These are phyloP conservation scores for Amphipoea lucens DNA, from an alignment of 2,888 invertebrate genomes.

Conservation along the genomic window DNA sequence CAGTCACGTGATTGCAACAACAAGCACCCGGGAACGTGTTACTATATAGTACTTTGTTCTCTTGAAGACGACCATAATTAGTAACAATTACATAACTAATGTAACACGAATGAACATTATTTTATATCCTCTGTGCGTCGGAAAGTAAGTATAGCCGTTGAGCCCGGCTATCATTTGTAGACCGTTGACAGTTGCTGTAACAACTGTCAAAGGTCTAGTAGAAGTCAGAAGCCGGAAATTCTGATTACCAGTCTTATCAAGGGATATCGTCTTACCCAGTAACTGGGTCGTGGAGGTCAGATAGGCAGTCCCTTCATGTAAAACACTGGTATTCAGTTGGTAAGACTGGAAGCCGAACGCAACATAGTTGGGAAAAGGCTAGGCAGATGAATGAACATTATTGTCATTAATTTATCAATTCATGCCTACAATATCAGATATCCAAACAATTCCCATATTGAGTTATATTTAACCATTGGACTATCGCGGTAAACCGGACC, in stretches of 20 bases:
- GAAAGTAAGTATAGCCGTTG: too few relatives aligned
- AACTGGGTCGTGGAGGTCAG: too few relatives aligned
- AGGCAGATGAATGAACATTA: background rate
- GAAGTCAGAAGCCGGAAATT: too few relatives aligned
- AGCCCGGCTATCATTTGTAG: too few relatives aligned
- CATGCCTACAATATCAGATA: slow-evolving; percentile 8
- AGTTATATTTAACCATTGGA: slow-evolving; percentile 12
- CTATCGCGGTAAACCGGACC: slow-evolving; percentile 13
- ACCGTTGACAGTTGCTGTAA: too few relatives aligned
- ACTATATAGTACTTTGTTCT: background rate
- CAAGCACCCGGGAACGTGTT: background rate
- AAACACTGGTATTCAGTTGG: background rate
- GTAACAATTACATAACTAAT: background rate
- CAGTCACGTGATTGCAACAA: background rate
- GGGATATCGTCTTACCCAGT: too few relatives aligned
- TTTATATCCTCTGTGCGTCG: background rate
- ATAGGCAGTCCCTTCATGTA: too few relatives aligned
- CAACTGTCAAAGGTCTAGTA: too few relatives aligned
- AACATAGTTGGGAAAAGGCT: background rate
- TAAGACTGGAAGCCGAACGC: background rate
- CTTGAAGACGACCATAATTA: background rate
- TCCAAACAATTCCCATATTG: slow-evolving; percentile 10
- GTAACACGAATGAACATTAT: background rate
- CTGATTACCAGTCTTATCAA: too few relatives aligned
- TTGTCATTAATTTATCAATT: background rate